Conservation (phyloP, 2,888 invertebrate genomes). For the Tillus elongatus region DNA sequence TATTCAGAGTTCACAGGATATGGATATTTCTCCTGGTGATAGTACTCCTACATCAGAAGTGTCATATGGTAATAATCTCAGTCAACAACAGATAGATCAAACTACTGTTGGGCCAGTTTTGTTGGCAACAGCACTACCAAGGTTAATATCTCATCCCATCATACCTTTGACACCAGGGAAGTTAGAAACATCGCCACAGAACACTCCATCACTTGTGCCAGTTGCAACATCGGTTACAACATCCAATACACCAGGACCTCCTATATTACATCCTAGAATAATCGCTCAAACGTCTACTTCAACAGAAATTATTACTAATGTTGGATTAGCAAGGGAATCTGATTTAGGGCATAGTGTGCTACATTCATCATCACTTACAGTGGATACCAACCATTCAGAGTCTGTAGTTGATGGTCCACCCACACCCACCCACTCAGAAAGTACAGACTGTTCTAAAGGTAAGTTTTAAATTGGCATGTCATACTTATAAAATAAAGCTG, state of each 20-base stretch:
- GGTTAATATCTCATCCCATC: constrained; percentile 50
- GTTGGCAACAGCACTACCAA: constrained; percentile 58
- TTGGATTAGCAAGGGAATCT: constrained; percentile 24
- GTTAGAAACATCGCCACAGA: constrained; percentile 31
- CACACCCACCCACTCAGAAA: constrained; percentile 70
- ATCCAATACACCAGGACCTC: constrained; percentile 40
- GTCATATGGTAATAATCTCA: constrained; percentile 48
- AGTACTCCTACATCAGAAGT: constrained; percentile 82
- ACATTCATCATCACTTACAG: constrained; percentile 42
- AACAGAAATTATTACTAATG: constrained; percentile 28
- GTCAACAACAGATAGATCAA: background rate
- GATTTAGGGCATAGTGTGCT: constrained; percentile 21
- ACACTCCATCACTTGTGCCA: constrained; percentile 34
- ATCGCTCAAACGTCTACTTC: constrained; percentile 41
- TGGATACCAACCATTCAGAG: constrained; percentile 43
- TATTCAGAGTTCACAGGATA: constrained; percentile 52
- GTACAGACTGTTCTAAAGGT: constrained; percentile 58
- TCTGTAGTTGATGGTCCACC: constrained; percentile 54
- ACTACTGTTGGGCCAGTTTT: constrained; percentile 50
- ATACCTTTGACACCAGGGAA: constrained; percentile 33
- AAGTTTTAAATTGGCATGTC: constrained; percentile 31
- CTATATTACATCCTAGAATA: constrained; percentile 44
- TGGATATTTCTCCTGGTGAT: constrained; percentile 90
- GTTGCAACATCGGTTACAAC: constrained; percentile 40
- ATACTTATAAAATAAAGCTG: constrained; percentile 1